phyloP scores from a whole-genome alignment of 2,113 vertebrate species.

The Chascanopsetta lugubris region DNA sequence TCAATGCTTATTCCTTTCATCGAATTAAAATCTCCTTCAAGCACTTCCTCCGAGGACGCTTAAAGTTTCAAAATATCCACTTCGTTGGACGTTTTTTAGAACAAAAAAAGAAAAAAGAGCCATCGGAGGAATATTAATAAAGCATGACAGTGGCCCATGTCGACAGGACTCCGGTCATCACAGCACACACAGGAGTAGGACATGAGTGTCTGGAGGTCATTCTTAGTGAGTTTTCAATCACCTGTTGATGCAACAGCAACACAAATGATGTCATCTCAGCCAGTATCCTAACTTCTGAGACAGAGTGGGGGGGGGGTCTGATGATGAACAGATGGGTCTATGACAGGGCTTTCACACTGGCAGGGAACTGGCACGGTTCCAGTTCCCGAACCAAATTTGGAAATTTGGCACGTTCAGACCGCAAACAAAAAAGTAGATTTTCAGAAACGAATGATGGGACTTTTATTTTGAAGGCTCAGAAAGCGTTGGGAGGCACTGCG shows the following conservation, averaged over 20 bases:
- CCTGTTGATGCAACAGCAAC: constrained; percentile 68
- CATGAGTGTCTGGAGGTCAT: constrained; percentile 40
- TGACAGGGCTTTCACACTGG: no score
- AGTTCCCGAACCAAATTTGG: no score
- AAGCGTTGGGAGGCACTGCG: no score
- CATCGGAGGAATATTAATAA: constrained; percentile 44
- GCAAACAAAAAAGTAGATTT: no score
- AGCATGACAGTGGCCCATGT: constrained; percentile 21
- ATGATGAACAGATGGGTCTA: constrained; percentile 21
- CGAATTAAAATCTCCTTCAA: constrained; percentile 73
- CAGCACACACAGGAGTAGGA: constrained; percentile 35
- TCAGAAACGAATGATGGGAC: no score
- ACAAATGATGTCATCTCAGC: constrained; percentile 56
- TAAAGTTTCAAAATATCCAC: constrained; percentile 63
- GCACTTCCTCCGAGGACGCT: constrained; percentile 58
- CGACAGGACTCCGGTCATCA: constrained; percentile 45
- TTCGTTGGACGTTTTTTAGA: constrained; percentile 58
- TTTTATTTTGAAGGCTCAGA: no score
- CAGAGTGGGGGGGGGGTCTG: constrained; percentile 10
- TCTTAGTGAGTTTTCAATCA: constrained; percentile 50
- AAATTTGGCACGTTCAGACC: no score
- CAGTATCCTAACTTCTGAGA: constrained; percentile 25
- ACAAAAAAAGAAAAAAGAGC: constrained; percentile 35
- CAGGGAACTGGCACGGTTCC: no score
- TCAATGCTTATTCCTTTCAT: constrained; percentile 64